Percentiles rank a stretch among this genome's conserved stretches.
Conservation (phyloP, 2,113 vertebrate species). For the Toxotes chatareus region DNA sequence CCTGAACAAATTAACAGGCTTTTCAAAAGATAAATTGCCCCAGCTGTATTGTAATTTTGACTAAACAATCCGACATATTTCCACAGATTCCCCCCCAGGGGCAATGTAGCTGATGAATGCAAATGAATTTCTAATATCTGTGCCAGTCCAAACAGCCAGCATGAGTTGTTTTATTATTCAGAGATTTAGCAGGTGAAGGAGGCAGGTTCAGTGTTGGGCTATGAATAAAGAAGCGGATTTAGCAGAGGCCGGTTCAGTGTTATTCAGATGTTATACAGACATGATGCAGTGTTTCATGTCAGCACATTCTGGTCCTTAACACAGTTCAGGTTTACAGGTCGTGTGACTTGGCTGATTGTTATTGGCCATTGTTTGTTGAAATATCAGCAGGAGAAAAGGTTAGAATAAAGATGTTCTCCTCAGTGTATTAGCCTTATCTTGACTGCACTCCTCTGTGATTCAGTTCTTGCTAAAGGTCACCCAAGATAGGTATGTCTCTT, state of each 20-base stretch:
- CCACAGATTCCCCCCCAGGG: conserved; percentile 64
- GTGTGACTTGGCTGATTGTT: conserved; percentile 40
- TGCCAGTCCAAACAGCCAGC: conserved; percentile 35
- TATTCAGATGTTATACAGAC: conserved; percentile 10
- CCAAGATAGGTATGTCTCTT: conserved; percentile 67
- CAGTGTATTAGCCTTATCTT: conserved; percentile 70
- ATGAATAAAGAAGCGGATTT: conserved; percentile 37
- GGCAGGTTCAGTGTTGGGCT: not conserved
- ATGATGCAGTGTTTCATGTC: not conserved
- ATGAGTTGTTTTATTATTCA: conserved; percentile 28
- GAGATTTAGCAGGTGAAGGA: conserved; percentile 40
- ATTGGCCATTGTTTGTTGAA: conserved; percentile 59
- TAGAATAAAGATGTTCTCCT: conserved; percentile 73
- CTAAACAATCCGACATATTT: conserved; percentile 82
- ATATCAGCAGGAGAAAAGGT: conserved; percentile 74
- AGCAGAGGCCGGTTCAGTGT: not conserved
- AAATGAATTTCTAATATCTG: conserved; percentile 75
- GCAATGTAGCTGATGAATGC: conserved; percentile 77
- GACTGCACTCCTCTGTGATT: conserved; percentile 63
- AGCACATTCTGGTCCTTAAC: conserved; percentile 37
- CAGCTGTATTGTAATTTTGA: conserved; percentile 84
- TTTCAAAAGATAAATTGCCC: conserved; percentile 86
- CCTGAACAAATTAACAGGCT: conserved; percentile 85
- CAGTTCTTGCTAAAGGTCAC: conserved; percentile 73
- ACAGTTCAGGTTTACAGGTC: conserved; percentile 50